These are phyloP conservation scores for Leucophenga varia DNA, from an alignment of 1,140 invertebrate genomes.

Conservation along the genomic window DNA sequence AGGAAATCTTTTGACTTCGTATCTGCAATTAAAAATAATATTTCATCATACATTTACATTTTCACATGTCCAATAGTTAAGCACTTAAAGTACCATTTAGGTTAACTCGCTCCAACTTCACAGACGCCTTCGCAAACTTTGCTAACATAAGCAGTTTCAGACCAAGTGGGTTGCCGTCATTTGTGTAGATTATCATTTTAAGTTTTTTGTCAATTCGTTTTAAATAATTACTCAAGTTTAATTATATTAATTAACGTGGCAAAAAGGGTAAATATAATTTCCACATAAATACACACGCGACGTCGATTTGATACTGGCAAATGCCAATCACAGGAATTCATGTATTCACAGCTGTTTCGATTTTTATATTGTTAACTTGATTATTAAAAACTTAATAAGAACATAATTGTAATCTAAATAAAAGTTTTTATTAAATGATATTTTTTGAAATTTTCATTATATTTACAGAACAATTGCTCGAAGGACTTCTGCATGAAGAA, in stretches of 20 bases:
- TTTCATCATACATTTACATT: constrained; percentile 29
- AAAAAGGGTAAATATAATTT: constrained; percentile 18
- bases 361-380: too few relatives aligned
- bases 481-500: too few relatives aligned
- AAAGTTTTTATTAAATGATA: too few relatives aligned
- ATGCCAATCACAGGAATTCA: too few relatives aligned
- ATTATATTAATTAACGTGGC: constrained; percentile 45
- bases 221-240: constrained; percentile 9
- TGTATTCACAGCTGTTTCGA: too few relatives aligned
- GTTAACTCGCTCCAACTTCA: constrained; percentile 60
- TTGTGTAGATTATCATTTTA: constrained; percentile 67
- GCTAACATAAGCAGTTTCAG: constrained; percentile 70
- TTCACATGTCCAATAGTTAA: background rate
- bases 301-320: too few relatives aligned
- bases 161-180: constrained; percentile 70
- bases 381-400: too few relatives aligned
- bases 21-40: constrained; percentile 32
- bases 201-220: background rate
- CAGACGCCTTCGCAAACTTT: constrained; percentile 62
- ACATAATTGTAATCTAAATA: too few relatives aligned
- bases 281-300: constrained; percentile 4
- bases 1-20: constrained; percentile 34
- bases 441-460: too few relatives aligned
- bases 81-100: constrained; percentile 59
- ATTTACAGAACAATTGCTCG: too few relatives aligned